Evolutionary conservation across 2,888 invertebrate species (phyloP), one percentile per base, ranked within the genome.

Genomic region (Encarsia formosa): DNA sequence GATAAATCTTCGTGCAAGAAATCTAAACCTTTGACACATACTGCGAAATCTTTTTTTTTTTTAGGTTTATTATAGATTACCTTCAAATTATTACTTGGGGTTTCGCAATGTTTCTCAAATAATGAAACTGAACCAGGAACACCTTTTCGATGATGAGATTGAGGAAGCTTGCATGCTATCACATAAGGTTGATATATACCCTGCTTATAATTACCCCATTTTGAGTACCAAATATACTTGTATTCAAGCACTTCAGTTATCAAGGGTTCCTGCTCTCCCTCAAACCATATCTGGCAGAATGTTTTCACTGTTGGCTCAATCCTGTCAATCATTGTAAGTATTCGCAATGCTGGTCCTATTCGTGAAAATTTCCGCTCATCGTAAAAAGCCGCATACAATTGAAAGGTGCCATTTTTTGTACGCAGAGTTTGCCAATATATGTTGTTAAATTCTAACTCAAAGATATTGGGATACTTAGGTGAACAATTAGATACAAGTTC

Each of bases 191-290:
- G 93, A 71, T 91, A 89, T 59, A 92, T 87, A 46, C 87, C 87
- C 74, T 92, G 89, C 69, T 89, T 88, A 76, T 91, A 91, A 76
- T 93, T 93, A 53, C 93, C 93, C 94, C 93, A 94, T 74, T 91
- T 91, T 64, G 86, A 85, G 73, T 91, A 89, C 94, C 94, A 94
- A 63, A 93, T 89, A 73, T 93, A 93, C 72, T 92, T 92, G 77
- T 93, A 93, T 75, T 92, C 92, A 62, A 90, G 84, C 18, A 85
- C 87, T 69, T 88, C 86, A 15, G 88, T 84, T 22, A 90, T 81
- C 23, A 86, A 86, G 0, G 92, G 91, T 64, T 88, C 88, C 60
- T 84, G 85, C 63, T 86, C 85, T 29, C 86, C 86, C 63, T 90
- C 88, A 76, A 88, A 93, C 93, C 91, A 93, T 62, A 93, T 82